These are phyloP conservation scores for Epinephelus moara DNA, from an alignment of 2,113 vertebrate genomes.

Conservation along the genomic window DNA sequence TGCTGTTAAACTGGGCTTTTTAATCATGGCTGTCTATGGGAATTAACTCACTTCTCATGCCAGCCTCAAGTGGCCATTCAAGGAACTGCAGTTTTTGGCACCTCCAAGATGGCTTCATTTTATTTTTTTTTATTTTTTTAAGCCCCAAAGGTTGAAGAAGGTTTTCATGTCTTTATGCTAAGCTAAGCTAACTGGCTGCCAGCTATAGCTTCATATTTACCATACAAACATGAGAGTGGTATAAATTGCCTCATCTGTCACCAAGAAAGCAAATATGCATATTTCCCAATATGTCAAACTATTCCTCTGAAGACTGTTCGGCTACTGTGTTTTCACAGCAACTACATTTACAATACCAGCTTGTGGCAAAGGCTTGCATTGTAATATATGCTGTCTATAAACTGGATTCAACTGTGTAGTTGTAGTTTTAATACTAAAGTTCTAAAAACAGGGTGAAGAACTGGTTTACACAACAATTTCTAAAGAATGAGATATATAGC, in stretches of 20 bases:
- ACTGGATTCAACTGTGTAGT: neutral
- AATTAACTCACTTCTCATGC: too few relatives aligned
- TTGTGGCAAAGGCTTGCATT: neutral
- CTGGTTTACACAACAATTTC: neutral
- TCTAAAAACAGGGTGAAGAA: neutral
- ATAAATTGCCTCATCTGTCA: too few relatives aligned
- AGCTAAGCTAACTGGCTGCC: too few relatives aligned
- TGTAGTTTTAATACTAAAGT: conserved; percentile 6
- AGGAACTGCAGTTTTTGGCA: too few relatives aligned
- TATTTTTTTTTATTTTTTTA: too few relatives aligned
- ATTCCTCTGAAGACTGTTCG: neutral
- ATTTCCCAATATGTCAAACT: neutral
- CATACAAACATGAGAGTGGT: neutral
- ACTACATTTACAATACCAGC: neutral
- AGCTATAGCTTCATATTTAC: neutral
- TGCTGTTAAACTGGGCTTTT: too few relatives aligned
- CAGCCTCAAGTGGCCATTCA: too few relatives aligned
- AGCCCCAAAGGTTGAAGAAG: too few relatives aligned
- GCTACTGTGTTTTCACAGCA: neutral
- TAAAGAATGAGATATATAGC: neutral
- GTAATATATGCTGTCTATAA: neutral
- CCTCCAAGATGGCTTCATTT: too few relatives aligned
- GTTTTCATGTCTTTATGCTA: too few relatives aligned
- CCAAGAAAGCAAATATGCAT: too few relatives aligned
- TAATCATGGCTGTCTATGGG: too few relatives aligned